Evolutionary conservation across 2,797 vertebrate genomes (phyloP), one percentile per base, ranked within the genome.

Genomic region (Diplodus sargus): DNA sequence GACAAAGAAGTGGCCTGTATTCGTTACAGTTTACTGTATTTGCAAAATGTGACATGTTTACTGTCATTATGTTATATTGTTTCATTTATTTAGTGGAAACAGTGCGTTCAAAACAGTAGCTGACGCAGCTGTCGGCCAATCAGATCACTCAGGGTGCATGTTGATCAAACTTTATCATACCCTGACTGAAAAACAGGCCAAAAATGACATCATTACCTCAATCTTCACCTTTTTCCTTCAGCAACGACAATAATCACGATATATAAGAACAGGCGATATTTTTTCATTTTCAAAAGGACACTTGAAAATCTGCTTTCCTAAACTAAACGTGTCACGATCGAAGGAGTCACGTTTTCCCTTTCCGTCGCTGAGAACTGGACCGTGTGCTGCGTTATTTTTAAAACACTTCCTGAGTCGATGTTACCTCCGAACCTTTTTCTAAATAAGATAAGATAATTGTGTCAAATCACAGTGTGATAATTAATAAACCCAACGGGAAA

Each of bases 401-500:
- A 73, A 73, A 73, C 34, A 61, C 74, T 56, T 72, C 49, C 63
- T 71, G 23, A 49, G 34, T 60, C 45, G 22, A 67, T 76, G 70
- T 82, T 80, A 89, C 77, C 85, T 57, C 64, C 78, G 62, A 74
- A 82, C 73, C 49, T 59, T 88, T 28, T 83, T 79, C 82, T 87
- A 86, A 88, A 84, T 86, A 85, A 89, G 76, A 84, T 34, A 34
- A 74, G 42, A 72, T 83, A 88, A 88, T 45, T 86, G 75, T 89
- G 83, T 90, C 85, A 84, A 90, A 86, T 84, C 14, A 74, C 48
- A 43, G 61, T 70, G 63, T 15, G 58, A 86, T 74, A 84, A 85
- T 89, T 86, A 88, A 82, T 77, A 86, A 89, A 82, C 64, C 64
- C 69, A 34, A 60, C 1, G 28, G 61, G 76, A 79, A 90, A 87